Conservation (phyloP, 2,113 vertebrate species). For the Gymnocephalus cernua region DNA sequence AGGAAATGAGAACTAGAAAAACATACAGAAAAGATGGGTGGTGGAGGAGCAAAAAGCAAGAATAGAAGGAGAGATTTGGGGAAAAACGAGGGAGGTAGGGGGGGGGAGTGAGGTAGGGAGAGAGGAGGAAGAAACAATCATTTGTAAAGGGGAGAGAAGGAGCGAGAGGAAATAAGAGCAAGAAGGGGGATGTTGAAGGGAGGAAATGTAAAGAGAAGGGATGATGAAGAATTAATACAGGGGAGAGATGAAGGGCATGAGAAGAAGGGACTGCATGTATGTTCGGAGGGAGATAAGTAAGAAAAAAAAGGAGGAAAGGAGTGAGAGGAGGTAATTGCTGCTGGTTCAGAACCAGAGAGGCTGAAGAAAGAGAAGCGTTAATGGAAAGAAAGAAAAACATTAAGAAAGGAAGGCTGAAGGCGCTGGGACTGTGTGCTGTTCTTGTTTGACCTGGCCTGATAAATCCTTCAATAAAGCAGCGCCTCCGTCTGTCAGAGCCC, state of each 20-base stretch:
- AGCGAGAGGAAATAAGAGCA: not conserved
- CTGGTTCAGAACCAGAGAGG: constrained; percentile 11
- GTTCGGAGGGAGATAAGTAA: not conserved
- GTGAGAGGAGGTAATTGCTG: constrained; percentile 10
- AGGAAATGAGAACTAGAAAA: too few relatives aligned
- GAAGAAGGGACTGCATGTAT: not conserved
- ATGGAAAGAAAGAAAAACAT: not conserved
- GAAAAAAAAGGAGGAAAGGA: not conserved
- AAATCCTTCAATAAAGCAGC: constrained; percentile 24
- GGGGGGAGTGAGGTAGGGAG: too few relatives aligned
- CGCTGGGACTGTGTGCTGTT: not conserved
- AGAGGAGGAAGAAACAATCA: not conserved
- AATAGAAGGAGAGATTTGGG: not conserved
- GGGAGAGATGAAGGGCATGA: constrained; percentile 12
- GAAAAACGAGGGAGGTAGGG: not conserved
- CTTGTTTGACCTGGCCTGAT: constrained; percentile 38
- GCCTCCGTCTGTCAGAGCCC: constrained; percentile 38
- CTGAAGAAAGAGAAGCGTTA: not conserved
- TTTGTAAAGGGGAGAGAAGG: not conserved
- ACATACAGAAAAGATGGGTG: not conserved
- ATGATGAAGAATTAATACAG: constrained; percentile 17
- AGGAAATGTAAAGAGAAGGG: constrained; percentile 1
- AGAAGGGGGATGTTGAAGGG: not conserved
- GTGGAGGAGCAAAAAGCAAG: not conserved
- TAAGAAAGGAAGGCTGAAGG: constrained; percentile 23